Evolutionary conservation across 1,140 invertebrate genomes (phyloP).

Genomic region (Rhizoglyphus robini): DNA sequence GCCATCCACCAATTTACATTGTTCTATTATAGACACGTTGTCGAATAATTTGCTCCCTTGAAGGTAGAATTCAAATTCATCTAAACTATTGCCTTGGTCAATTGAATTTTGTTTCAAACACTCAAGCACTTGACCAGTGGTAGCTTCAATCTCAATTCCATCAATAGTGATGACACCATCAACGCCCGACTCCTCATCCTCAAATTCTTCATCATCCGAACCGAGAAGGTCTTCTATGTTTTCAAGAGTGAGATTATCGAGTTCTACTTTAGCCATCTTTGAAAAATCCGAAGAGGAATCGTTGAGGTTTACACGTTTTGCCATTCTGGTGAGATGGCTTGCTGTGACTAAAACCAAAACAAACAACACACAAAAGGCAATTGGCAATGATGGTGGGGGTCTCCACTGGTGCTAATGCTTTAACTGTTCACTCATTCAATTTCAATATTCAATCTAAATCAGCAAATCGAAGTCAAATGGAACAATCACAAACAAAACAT

Average conservation of each 20-base stretch:
- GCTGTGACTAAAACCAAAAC: too few species aligned
- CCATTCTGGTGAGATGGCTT: too few species aligned
- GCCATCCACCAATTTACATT: conserved; percentile 25
- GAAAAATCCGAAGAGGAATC: background rate
- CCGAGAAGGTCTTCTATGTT: conserved; percentile 4
- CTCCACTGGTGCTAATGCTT: too few species aligned
- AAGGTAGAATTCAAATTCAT: conserved; percentile 23
- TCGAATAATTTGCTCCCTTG: conserved; percentile 19
- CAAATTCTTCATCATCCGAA: conserved; percentile 22
- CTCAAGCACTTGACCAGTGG: background rate
- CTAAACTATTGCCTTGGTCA: conserved; percentile 7
- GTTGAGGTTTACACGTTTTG: background rate
- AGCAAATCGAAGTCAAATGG: too few species aligned
- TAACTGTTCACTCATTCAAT: too few species aligned
- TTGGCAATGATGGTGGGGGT: too few species aligned
- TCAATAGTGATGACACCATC: conserved; percentile 22
- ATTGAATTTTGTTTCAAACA: conserved; percentile 16
- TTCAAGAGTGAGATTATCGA: background rate
- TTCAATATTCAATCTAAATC: too few species aligned
- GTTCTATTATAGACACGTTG: conserved; percentile 22
- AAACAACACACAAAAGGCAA: too few species aligned
- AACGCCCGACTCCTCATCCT: conserved; percentile 23
- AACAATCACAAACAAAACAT: too few species aligned
- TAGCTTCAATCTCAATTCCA: conserved; percentile 21
- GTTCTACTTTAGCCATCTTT: background rate